A percentile compares a stretch with the other conserved stretches of the same genome.
phyloP scores from a whole-genome alignment of 1,140 invertebrate species.

The Papilio xuthus region DNA sequence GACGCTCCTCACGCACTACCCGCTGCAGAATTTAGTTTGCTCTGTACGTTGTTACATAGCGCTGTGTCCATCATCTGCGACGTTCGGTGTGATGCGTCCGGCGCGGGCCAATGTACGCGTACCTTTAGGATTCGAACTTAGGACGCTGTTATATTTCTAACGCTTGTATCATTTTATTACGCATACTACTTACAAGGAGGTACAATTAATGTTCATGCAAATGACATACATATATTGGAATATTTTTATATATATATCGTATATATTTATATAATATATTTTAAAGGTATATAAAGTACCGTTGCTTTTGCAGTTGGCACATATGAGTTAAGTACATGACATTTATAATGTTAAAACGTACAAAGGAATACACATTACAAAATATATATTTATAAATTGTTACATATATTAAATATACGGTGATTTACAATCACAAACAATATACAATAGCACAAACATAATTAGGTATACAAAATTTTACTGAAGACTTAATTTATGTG shows the following conservation, averaged over 20 bases:
- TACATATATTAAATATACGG: slow-evolving; percentile 20
- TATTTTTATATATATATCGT: background rate
- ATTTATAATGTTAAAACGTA: slow-evolving; percentile 32
- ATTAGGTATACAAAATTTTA: slow-evolving; percentile 21
- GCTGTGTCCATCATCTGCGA: too few relatives aligned
- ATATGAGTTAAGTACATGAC: slow-evolving; percentile 12
- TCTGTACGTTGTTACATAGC: too few relatives aligned
- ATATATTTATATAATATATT: slow-evolving; percentile 4
- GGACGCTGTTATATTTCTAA: background rate
- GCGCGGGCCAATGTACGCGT: too few relatives aligned
- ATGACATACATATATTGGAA: background rate
- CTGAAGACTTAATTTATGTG: slow-evolving; percentile 26
- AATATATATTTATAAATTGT: slow-evolving; percentile 29
- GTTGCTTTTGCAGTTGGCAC: slow-evolving; percentile 30
- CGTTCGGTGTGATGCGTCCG: too few relatives aligned
- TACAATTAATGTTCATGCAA: background rate
- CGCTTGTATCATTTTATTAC: background rate
- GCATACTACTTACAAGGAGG: background rate
- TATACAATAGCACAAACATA: slow-evolving; percentile 25
- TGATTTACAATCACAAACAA: slow-evolving; percentile 37
- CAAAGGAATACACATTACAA: slow-evolving; percentile 34
- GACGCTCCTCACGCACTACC: too few relatives aligned
- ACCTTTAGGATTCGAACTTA: background rate
- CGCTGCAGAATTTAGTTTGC: too few relatives aligned
- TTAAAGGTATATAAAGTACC: slow-evolving; percentile 25